Evolutionary conservation across 2,113 vertebrate species (phyloP).

Genomic region (Gallinago paraguaiae): DNA sequence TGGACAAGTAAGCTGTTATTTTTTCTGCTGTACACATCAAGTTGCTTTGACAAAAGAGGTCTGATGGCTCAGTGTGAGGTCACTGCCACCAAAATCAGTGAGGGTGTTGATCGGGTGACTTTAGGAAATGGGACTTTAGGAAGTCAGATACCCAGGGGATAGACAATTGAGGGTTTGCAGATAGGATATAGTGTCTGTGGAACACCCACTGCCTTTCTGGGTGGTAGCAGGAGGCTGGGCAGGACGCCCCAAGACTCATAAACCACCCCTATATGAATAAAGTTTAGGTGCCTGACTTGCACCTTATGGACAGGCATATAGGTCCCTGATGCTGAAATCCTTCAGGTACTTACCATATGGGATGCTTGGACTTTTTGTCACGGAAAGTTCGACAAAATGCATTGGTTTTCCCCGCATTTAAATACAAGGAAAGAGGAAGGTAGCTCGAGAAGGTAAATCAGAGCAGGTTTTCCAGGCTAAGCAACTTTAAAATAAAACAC

Average conservation of each 20-base stretch:
- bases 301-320: neutral
- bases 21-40: neutral
- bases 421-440: neutral
- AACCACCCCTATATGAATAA: fast-evolving
- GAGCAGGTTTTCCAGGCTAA: neutral
- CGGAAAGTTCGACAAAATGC: neutral
- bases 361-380: neutral
- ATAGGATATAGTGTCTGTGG: neutral
- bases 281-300: neutral
- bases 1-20: neutral
- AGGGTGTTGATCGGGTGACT: neutral
- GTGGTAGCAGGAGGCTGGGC: neutral
- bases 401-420: neutral
- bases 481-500: neutral
- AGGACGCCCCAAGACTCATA: neutral
- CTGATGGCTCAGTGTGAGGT: neutral
- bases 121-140: neutral
- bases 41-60: neutral
- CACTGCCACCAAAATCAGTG: neutral
- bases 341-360: fast-evolving
- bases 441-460: neutral
- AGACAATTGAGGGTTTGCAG: neutral
- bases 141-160: neutral
- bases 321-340: neutral
- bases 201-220: neutral